A percentile compares a stretch with the other conserved stretches of the same genome.
Conservation (phyloP, 2,888 invertebrate genomes). For the Eupeodes luniger region DNA sequence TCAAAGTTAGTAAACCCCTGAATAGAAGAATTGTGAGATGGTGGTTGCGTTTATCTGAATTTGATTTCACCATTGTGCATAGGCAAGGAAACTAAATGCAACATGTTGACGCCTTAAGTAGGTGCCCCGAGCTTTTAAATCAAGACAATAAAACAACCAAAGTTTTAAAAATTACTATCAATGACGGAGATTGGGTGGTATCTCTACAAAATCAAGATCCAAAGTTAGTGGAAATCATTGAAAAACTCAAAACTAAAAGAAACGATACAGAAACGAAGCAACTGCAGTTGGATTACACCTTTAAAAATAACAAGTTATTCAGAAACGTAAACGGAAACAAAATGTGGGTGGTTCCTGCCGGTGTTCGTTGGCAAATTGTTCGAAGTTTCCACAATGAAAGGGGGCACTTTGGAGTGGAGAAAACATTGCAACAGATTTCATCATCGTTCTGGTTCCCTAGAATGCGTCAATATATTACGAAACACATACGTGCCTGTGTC, state of each 20-base stretch:
- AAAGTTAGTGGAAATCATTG: conserved; percentile 39
- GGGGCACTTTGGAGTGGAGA: conserved; percentile 54
- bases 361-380: conserved; percentile 52
- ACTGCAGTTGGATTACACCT: conserved; percentile 37
- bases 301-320: conserved; percentile 42
- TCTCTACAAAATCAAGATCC: conserved; percentile 45
- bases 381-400: conserved; percentile 48
- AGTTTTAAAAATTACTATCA: conserved; percentile 30
- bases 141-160: background rate
- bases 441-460: conserved; percentile 82
- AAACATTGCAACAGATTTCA: conserved; percentile 47
- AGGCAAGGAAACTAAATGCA: conserved; percentile 30
- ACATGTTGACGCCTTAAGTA: conserved; percentile 41
- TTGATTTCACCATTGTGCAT: conserved; percentile 22
- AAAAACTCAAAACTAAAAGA: conserved; percentile 16
- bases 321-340: conserved; percentile 22
- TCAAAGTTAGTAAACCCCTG: conserved; percentile 20
- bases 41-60: conserved; percentile 45
- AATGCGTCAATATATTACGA: conserved; percentile 80
- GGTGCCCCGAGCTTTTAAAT: conserved; percentile 1
- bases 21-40: conserved; percentile 42
- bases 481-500: conserved; percentile 82
- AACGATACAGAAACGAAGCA: conserved; percentile 49
- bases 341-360: conserved; percentile 50
- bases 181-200: conserved; percentile 29